Evolutionary conservation across 2,113 vertebrate genomes (phyloP), one percentile per base, ranked within the genome.

Genomic region (Ranitomeya variabilis): DNA sequence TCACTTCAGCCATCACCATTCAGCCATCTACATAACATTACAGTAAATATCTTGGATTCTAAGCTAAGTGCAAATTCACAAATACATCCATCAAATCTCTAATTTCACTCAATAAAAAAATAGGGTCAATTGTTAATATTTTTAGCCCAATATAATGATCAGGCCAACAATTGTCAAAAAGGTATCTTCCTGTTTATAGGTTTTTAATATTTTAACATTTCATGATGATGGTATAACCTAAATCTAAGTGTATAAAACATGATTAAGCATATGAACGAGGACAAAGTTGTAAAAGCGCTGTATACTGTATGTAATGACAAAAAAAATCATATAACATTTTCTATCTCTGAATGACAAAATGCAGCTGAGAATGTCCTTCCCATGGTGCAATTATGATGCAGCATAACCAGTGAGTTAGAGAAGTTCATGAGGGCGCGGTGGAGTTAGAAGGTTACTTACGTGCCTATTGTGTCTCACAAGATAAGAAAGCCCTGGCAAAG

Each of bases 401-500:
- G 88, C 85, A 86, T 62, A 92, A 84, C 86, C 89, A 69, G 59
- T 86, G 74, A 71, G 71, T 90, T 82, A 78, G 84, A 83, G 89
- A n/a, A 51, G 90, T 26, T 76, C 90, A 91, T 91, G 91, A 93
- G 88, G 86, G 19, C 73, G 60, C 74, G 91, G 90, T 91, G 87
- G 54, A 90, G 94, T 85, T 90, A 55, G 90, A 52, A 45, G 45
- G 91, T 62, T 90, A 86, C 90, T 91, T 91, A 91, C 89, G 93
- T 94, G 90, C 90, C 90, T 92, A 88, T 82, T 74, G 90, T 85
- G 78, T 90, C 92, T 94, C 91, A 93, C 62, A 91, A 92, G 91
- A 90, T 89, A 93, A 93, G 88, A 94, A 91, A 92, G 3, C 90
- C 91, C 91, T 92, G 92, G 90, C 57, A 93, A 91, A 93, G 91